phyloP scores from a whole-genome alignment of 1,140 invertebrate genomes.

The Bombus confusus region DNA sequence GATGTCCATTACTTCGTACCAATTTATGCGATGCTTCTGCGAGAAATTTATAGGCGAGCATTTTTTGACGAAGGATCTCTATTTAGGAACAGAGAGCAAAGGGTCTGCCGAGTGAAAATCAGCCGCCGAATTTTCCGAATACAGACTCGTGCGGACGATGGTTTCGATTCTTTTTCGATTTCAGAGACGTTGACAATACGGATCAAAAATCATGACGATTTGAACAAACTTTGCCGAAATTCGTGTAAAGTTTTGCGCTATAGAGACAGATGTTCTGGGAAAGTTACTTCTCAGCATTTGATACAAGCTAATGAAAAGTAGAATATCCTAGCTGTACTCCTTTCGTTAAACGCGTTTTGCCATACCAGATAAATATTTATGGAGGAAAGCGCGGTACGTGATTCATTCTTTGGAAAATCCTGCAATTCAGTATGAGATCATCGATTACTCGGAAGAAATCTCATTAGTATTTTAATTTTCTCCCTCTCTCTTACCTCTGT shows the following conservation, averaged over 20 bases:
- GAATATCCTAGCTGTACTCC: too few species aligned
- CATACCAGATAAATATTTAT: background rate
- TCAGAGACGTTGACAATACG: background rate
- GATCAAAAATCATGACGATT: background rate
- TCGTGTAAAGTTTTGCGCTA: too few species aligned
- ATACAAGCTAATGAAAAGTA: too few species aligned
- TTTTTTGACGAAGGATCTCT: constrained; percentile 28
- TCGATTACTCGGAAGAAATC: background rate
- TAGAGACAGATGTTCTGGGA: too few species aligned
- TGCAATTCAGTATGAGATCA: background rate
- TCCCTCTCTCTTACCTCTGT: background rate
- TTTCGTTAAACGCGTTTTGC: background rate
- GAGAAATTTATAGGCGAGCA: constrained; percentile 5
- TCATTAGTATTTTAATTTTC: background rate
- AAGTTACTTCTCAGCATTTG: too few species aligned
- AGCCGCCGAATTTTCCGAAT: background rate
- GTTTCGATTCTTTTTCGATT: background rate
- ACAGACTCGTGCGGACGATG: background rate
- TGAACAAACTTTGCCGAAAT: too few species aligned
- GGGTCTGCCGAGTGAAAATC: background rate
- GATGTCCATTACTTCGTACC: constrained; percentile 19
- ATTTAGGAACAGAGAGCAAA: background rate
- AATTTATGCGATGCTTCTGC: constrained; percentile 20
- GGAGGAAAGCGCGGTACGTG: background rate
- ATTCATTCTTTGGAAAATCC: background rate